phyloP scores from a whole-genome alignment of 2,888 invertebrate genomes.

The Phragmatobia fuliginosa region DNA sequence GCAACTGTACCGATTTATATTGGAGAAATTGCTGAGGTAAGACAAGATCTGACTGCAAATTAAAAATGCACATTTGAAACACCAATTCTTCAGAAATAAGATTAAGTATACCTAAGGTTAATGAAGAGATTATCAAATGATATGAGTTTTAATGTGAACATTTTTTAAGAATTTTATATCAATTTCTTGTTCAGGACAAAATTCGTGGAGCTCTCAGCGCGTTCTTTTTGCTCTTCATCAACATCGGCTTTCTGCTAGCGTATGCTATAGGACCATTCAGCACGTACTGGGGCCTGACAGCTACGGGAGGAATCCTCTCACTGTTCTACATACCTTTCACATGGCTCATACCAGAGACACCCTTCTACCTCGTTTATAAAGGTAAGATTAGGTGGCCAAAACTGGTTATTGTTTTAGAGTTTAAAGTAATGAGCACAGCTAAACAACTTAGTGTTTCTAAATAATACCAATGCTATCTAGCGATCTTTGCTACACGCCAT shows the following conservation, averaged over 20 bases:
- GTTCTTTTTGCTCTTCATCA: slow-evolving; percentile 92
- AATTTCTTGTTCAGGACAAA: slow-evolving; percentile 78
- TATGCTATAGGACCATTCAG: slow-evolving; percentile 92
- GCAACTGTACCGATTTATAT: slow-evolving; percentile 94
- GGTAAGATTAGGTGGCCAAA: slow-evolving; percentile 61
- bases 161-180: not conserved
- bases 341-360: slow-evolving; percentile 93
- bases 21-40: slow-evolving; percentile 93
- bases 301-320: slow-evolving; percentile 88
- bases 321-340: slow-evolving; percentile 88
- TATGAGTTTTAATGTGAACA: no score
- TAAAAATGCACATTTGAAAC: no score
- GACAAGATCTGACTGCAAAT: no score
- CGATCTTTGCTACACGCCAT: no score
- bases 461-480: not conserved
- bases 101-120: no score
- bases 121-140: no score
- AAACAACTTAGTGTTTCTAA: no score
- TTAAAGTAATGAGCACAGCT: not conserved
- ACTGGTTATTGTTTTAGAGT: not conserved
- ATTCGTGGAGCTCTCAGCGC: slow-evolving; percentile 94
- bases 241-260: slow-evolving; percentile 90
- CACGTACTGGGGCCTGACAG: slow-evolving; percentile 89
- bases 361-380: slow-evolving; percentile 89
- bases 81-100: no score